Conservation (phyloP, 92 coral and sea anemone species). For the Zoanthus sociatus region DNA sequence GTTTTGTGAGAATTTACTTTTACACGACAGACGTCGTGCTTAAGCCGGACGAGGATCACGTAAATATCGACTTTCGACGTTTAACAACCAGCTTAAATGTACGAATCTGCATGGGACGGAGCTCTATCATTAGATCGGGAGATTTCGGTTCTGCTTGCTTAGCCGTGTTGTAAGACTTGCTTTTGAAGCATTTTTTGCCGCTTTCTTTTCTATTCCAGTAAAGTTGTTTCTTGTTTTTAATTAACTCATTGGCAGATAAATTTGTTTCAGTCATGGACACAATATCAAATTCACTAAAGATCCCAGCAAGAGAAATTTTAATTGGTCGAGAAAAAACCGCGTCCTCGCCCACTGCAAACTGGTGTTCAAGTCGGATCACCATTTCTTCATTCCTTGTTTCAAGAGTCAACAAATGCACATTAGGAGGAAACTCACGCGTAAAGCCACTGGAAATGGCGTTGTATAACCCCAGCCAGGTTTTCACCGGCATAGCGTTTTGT, state of each 20-base stretch:
- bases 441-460: slow-evolving; percentile 83
- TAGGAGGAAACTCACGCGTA: slow-evolving; percentile 86
- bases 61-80: neutral
- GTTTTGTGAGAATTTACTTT: too few species aligned
- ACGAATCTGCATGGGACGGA: slow-evolving; percentile 92
- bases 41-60: too few species aligned
- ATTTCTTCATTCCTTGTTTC: slow-evolving; percentile 76
- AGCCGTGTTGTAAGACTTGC: neutral
- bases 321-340: slow-evolving; percentile 85
- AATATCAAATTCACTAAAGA: slow-evolving; percentile 81
- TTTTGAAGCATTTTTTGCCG: slow-evolving; percentile 24
- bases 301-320: slow-evolving; percentile 78
- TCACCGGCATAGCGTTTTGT: slow-evolving; percentile 61
- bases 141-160: slow-evolving; percentile 49
- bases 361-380: slow-evolving; percentile 94
- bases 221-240: slow-evolving; percentile 75
- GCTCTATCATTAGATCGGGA: slow-evolving; percentile 3
- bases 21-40: too few species aligned
- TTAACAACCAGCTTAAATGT: slow-evolving; percentile 79
- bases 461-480: slow-evolving; percentile 75
- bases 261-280: slow-evolving; percentile 83
- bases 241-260: slow-evolving; percentile 81
- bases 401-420: slow-evolving; percentile 90
- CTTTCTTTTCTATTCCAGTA: slow-evolving; percentile 73
- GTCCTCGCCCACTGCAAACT: slow-evolving; percentile 92